Evolutionary conservation across 2,797 vertebrate species (phyloP).

Genomic region (Buceros bicornis): DNA sequence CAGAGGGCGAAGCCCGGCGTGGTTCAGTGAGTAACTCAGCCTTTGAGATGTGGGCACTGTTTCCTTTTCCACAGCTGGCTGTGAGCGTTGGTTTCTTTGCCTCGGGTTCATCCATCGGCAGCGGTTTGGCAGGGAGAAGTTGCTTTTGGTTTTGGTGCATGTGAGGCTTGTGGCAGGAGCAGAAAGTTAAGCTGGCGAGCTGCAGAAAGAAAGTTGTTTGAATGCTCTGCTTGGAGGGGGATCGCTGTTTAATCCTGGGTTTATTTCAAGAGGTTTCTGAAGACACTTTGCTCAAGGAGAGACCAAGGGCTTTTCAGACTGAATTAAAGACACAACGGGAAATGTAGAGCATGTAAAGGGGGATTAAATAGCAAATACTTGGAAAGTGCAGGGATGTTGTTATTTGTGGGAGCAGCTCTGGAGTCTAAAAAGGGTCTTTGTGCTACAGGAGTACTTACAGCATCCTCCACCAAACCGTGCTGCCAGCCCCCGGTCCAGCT

Average conservation of each 20-base stretch:
- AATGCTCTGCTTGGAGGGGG: neutral
- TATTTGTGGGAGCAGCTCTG: neutral
- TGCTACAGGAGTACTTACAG: neutral
- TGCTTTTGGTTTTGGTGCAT: neutral
- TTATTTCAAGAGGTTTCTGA: neutral
- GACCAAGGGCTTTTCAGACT: neutral
- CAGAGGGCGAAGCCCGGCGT: neutral
- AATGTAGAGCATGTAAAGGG: neutral
- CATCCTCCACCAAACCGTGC: neutral
- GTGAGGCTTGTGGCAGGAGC: neutral
- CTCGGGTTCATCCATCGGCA: neutral
- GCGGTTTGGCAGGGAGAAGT: neutral
- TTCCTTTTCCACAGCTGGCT: neutral
- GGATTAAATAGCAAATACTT: neutral
- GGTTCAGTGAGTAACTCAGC: neutral
- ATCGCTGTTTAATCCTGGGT: neutral
- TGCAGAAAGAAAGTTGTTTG: neutral
- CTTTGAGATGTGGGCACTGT: neutral
- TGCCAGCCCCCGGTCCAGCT: neutral
- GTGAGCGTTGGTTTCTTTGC: neutral
- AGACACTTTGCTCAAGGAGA: neutral
- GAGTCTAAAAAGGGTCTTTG: neutral
- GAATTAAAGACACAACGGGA: neutral
- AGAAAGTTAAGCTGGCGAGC: neutral
- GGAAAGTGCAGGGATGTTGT: neutral